Evolutionary conservation across 1,140 invertebrate species (phyloP), one percentile per base, ranked within the genome.

Genomic region (Drosophila nikananu): DNA sequence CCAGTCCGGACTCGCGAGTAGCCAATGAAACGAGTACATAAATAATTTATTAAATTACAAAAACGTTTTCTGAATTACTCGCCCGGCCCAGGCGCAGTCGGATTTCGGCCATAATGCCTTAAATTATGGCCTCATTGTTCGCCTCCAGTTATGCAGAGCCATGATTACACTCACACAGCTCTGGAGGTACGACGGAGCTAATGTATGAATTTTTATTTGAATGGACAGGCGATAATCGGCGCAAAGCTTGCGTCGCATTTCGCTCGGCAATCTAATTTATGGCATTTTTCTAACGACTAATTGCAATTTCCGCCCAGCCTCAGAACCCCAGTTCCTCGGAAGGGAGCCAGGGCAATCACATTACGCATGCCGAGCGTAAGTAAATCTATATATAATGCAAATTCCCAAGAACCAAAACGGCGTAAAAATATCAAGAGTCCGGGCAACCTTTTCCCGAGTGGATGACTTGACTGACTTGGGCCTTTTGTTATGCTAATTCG

Each of bases 111-210:
- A 90, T 90, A 90, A 90, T 90, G 81, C 75, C 81, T 81, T 86
- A 90, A 89, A 89, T 89, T 90, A 89, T 89, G 81, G 81, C 78
- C 75, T 77, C 78, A 89, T 89, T 89, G 84, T 89, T 90, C 66
- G 55, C 77, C 74, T 51, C 73, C 55, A 80, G 81, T 51, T 59
- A 73, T 72, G 49, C 67, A 73, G 70, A 49, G 48, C 66, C 62
- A 49, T 44, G 63, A 66, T 66, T 66, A 42, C 39, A 41, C 32
- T 12, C 32, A 37, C 41, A 32, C 35, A 23, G 25, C 48, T 49
- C 48, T 3, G 48, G 4, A 49, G 32, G 25, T 37, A 37, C 30
- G 6, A 13, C 27, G 5, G 30, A 59, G 23, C 19, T 35, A 25
- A 46, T 39, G 23, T 17, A 19, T 46, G 13, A 44, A 25, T 49